Percentiles rank a stretch among this genome's conserved stretches.
These are phyloP conservation scores for Nomada fabriciana DNA, from an alignment of 2,888 invertebrate genomes.

Conservation along the genomic window DNA sequence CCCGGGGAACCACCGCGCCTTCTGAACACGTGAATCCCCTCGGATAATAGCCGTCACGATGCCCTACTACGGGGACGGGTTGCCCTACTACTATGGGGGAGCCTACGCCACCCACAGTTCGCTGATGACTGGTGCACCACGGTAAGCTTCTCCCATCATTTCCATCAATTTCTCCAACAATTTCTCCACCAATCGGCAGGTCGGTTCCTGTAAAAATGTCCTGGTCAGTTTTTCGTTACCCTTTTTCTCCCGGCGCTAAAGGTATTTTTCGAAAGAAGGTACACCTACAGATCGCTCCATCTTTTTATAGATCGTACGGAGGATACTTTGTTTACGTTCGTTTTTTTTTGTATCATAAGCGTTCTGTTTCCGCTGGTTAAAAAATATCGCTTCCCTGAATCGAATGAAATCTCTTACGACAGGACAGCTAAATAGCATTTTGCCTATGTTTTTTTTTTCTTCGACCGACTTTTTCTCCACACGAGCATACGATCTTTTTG, in stretches of 20 bases:
- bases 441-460: too few relatives aligned
- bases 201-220: not conserved
- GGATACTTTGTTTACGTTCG: not conserved
- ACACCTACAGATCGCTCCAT: too few relatives aligned
- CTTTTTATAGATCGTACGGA: not conserved
- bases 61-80: constrained; percentile 82
- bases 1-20: not conserved
- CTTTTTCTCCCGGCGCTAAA: not conserved
- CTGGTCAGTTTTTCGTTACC: not conserved
- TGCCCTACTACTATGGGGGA: constrained; percentile 79
- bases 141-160: constrained; percentile 74
- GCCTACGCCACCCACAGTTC: constrained; percentile 82
- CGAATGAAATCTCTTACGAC: too few relatives aligned
- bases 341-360: too few relatives aligned
- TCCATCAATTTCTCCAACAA: not conserved
- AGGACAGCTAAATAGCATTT: too few relatives aligned
- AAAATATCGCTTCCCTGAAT: too few relatives aligned
- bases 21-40: not conserved
- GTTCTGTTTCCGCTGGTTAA: too few relatives aligned
- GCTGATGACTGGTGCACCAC: constrained; percentile 81
- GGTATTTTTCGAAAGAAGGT: not conserved
- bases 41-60: constrained; percentile 66
- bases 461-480: too few relatives aligned
- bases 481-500: too few relatives aligned
- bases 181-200: not conserved